phyloP scores from a whole-genome alignment of 2,888 invertebrate species.

The Ditula angustiorana region DNA sequence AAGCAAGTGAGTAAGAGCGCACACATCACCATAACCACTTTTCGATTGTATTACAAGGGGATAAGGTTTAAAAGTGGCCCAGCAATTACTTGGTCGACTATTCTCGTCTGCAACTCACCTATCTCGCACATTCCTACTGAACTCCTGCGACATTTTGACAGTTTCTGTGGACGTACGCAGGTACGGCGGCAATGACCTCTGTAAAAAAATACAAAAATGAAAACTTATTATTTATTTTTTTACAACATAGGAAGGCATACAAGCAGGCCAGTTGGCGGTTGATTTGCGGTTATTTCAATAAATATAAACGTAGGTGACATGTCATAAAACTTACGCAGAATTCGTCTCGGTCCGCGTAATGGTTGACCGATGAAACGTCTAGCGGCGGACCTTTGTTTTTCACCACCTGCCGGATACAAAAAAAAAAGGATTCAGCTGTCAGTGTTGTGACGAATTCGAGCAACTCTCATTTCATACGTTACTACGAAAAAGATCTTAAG shows the following conservation, averaged over 20 bases:
- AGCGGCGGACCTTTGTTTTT: slow-evolving; percentile 72
- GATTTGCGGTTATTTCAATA: too few relatives aligned
- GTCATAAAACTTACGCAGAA: slow-evolving; percentile 71
- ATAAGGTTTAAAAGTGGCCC: too few relatives aligned
- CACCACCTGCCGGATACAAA: slow-evolving; percentile 63
- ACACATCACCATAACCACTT: too few relatives aligned
- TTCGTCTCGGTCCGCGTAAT: slow-evolving; percentile 62
- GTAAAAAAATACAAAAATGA: slow-evolving; percentile 43
- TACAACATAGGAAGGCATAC: too few relatives aligned
- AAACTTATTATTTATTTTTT: background rate
- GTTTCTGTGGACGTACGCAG: slow-evolving; percentile 75
- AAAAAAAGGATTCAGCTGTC: slow-evolving; percentile 19
- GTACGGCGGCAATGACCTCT: slow-evolving; percentile 74
- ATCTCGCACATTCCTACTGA: slow-evolving; percentile 60
- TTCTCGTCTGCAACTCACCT: slow-evolving; percentile 53
- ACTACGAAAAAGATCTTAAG: too few relatives aligned
- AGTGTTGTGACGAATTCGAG: too few relatives aligned
- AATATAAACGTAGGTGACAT: background rate
- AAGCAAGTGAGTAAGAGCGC: too few relatives aligned
- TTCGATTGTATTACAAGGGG: too few relatives aligned
- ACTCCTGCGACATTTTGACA: slow-evolving; percentile 70
- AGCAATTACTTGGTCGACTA: too few relatives aligned
- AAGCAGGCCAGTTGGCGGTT: too few relatives aligned
- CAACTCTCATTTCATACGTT: too few relatives aligned
- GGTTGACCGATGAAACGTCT: slow-evolving; percentile 62